These are phyloP conservation scores for Agrypnia vestita DNA, from an alignment of 1,140 invertebrate species.

Conservation along the genomic window DNA sequence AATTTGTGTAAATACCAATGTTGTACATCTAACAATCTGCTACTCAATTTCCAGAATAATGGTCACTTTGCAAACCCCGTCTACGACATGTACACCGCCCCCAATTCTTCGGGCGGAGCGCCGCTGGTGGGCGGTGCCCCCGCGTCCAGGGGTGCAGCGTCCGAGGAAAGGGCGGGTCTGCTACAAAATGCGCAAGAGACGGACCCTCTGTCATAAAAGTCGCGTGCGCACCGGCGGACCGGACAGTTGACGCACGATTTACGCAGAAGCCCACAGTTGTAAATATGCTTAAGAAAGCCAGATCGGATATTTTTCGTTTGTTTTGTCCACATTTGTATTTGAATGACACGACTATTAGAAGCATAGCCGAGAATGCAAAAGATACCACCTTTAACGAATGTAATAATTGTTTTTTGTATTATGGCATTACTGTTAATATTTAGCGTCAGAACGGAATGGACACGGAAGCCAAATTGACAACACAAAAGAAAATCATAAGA, in stretches of 20 bases:
- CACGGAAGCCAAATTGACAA: too few relatives aligned
- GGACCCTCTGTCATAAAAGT: constrained; percentile 52
- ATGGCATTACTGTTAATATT: too few relatives aligned
- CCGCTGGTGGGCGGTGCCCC: constrained; percentile 33
- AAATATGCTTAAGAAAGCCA: neutral
- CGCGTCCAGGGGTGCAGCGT: neutral
- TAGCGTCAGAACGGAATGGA: too few relatives aligned
- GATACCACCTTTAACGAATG: too few relatives aligned
- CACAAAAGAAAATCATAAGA: too few relatives aligned
- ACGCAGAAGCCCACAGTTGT: neutral
- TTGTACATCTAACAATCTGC: neutral
- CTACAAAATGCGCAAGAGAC: constrained; percentile 55
- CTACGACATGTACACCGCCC: constrained; percentile 85
- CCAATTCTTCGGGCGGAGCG: constrained; percentile 57
- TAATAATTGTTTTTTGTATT: too few relatives aligned
- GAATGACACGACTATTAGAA: too few relatives aligned
- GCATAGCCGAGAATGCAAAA: too few relatives aligned
- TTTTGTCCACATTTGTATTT: too few relatives aligned
- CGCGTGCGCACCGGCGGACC: neutral
- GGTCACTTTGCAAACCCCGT: constrained; percentile 89
- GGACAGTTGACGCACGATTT: neutral
- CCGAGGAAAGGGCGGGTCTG: constrained; percentile 55
- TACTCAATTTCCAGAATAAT: constrained; percentile 4
- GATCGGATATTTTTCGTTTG: too few relatives aligned
- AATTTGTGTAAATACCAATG: neutral